phyloP scores from a whole-genome alignment of 2,888 invertebrate genomes.

The Geotrupes spiniger region DNA sequence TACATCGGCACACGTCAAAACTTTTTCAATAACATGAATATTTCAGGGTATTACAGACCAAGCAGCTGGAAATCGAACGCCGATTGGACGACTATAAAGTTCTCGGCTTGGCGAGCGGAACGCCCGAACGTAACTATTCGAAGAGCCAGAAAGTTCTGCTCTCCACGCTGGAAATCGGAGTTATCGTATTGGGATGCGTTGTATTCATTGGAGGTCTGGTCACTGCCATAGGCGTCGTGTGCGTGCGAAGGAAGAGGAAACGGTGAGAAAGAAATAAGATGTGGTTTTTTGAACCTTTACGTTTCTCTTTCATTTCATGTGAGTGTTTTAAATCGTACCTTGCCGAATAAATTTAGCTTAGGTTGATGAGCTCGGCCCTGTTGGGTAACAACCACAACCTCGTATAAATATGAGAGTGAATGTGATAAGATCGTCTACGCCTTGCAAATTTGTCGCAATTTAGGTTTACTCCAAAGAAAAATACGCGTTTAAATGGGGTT shows the following conservation, averaged over 20 bases:
- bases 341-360: too few species aligned
- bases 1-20: neutral
- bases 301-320: neutral
- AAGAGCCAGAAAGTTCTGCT: conserved; percentile 50
- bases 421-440: too few species aligned
- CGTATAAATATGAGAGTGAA: too few species aligned
- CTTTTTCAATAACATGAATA: conserved; percentile 10
- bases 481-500: too few species aligned
- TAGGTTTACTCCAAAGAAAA: too few species aligned
- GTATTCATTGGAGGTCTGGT: conserved; percentile 79
- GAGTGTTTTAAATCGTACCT: too few species aligned
- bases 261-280: conserved; percentile 48
- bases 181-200: conserved; percentile 75
- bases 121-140: conserved; percentile 43
- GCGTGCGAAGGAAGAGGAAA: conserved; percentile 60
- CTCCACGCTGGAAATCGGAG: conserved; percentile 75
- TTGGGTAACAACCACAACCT: too few species aligned
- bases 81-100: conserved; percentile 64
- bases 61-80: conserved; percentile 61
- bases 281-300: neutral
- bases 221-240: conserved; percentile 75
- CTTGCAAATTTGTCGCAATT: too few species aligned
- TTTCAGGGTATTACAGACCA: conserved; percentile 60
- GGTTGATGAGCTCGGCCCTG: too few species aligned
- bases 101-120: conserved; percentile 59